A percentile compares a stretch with the other conserved stretches of the same genome.
These are phyloP conservation scores for Pyrocoelia pectoralis DNA, from an alignment of 2,888 invertebrate genomes.

Conservation along the genomic window DNA sequence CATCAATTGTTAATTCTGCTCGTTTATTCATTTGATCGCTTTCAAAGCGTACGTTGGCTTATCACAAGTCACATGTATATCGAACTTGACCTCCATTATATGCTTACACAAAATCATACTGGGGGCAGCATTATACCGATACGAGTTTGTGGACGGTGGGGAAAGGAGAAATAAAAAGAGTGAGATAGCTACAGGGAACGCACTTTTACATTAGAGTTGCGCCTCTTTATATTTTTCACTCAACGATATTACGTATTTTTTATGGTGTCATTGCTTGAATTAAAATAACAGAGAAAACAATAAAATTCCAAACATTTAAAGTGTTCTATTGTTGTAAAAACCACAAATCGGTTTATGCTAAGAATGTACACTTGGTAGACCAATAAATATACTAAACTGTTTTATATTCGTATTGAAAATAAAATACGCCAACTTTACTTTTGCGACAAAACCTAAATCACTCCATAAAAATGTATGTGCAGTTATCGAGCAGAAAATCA, in stretches of 20 bases:
- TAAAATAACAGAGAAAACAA: constrained; percentile 46
- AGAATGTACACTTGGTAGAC: constrained; percentile 51
- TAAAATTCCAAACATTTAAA: constrained; percentile 58
- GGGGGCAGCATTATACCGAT: too few species aligned
- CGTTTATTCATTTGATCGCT: too few species aligned
- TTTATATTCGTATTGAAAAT: constrained; percentile 43
- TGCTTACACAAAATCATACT: too few species aligned
- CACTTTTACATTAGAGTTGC: too few species aligned
- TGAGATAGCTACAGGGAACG: too few species aligned
- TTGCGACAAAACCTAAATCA: constrained; percentile 14
- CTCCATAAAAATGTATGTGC: constrained; percentile 8
- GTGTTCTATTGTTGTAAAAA: constrained; percentile 58
- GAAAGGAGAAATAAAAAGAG: too few species aligned
- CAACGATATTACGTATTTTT: constrained; percentile 29
- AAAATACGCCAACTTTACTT: constrained; percentile 30
- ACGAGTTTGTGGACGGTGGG: too few species aligned
- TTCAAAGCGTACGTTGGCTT: too few species aligned
- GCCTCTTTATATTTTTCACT: too few species aligned
- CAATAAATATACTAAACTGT: constrained; percentile 53
- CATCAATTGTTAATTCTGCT: too few species aligned
- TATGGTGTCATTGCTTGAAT: constrained; percentile 23
- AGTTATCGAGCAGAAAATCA: neutral
- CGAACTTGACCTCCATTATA: too few species aligned
- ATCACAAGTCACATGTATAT: too few species aligned
- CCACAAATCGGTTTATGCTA: constrained; percentile 56